Evolutionary conservation across 2,113 vertebrate genomes (phyloP).

Genomic region (Ceyx cyanopectus): DNA sequence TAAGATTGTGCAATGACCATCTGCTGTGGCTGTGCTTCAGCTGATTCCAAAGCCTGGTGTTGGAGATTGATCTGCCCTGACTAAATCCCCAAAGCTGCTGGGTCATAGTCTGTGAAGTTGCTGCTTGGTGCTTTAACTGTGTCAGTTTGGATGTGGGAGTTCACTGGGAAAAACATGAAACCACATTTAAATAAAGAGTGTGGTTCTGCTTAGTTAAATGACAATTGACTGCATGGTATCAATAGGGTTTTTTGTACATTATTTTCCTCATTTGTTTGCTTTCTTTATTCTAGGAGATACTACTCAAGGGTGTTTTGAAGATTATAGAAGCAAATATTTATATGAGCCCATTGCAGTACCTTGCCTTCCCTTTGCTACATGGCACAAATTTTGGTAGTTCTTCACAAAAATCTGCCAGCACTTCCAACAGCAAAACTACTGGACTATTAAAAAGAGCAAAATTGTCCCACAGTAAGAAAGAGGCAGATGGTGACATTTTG

Average conservation of each 20-base stretch:
- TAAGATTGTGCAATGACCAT: not conserved
- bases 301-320: conserved; percentile 89
- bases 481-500: conserved; percentile 72
- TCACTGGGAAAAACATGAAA: not conserved
- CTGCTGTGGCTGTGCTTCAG: not conserved
- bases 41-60: not conserved
- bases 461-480: conserved; percentile 78
- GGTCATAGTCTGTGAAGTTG: not conserved
- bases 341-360: conserved; percentile 88
- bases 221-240: not conserved
- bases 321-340: conserved; percentile 86
- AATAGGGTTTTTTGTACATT: not conserved
- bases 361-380: conserved; percentile 87
- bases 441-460: conserved; percentile 78
- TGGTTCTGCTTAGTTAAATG: not conserved
- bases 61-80: not conserved
- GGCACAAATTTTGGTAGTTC: conserved; percentile 65
- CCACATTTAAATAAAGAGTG: not conserved
- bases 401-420: conserved; percentile 75
- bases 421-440: conserved; percentile 66
- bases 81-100: not conserved
- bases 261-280: not conserved
- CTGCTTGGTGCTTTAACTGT: not conserved
- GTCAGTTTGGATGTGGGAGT: not conserved
- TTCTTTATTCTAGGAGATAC: conserved; percentile 82